These are phyloP conservation scores for Etheostoma perlongum DNA, from an alignment of 2,797 vertebrate genomes.

Conservation along the genomic window DNA sequence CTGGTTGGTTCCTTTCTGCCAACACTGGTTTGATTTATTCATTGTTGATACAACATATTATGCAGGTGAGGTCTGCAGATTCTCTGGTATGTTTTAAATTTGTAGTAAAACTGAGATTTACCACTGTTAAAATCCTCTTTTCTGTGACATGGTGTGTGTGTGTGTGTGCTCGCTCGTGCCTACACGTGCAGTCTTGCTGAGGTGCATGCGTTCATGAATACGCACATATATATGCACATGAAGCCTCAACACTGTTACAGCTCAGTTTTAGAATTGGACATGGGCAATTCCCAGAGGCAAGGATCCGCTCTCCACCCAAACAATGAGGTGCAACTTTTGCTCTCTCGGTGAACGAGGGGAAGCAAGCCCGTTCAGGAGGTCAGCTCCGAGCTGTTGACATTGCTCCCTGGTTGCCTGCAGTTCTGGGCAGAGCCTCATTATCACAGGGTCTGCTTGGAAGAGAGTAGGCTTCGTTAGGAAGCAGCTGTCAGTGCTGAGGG, in stretches of 20 bases:
- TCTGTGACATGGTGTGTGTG: conserved; percentile 40
- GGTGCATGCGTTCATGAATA: conserved; percentile 64
- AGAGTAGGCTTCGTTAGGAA: conserved; percentile 85
- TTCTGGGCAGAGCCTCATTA: conserved; percentile 85
- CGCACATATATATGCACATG: conserved; percentile 68
- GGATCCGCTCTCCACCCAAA: conserved; percentile 80
- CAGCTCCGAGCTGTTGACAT: conserved; percentile 85
- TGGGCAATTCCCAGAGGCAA: conserved; percentile 75
- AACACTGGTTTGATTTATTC: conserved; percentile 64
- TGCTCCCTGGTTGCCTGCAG: conserved; percentile 82
- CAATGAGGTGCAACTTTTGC: conserved; percentile 79
- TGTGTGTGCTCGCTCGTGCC: neutral
- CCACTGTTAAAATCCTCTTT: conserved; percentile 51
- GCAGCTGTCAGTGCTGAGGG: conserved; percentile 84
- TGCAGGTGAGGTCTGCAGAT: conserved; percentile 57
- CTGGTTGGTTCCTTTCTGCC: conserved; percentile 46
- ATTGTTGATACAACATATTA: conserved; percentile 57
- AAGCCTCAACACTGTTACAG: conserved; percentile 54
- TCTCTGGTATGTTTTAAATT: conserved; percentile 60
- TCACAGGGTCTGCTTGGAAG: conserved; percentile 82
- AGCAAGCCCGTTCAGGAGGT: conserved; percentile 82
- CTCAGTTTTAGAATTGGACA: conserved; percentile 77
- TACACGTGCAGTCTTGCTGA: conserved; percentile 11
- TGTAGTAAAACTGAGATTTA: conserved; percentile 60
- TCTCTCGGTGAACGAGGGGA: conserved; percentile 75